Evolutionary conservation across 2,888 invertebrate species (phyloP), one percentile per base, ranked within the genome.

Genomic region (Chrysopilus asiliformis): DNA sequence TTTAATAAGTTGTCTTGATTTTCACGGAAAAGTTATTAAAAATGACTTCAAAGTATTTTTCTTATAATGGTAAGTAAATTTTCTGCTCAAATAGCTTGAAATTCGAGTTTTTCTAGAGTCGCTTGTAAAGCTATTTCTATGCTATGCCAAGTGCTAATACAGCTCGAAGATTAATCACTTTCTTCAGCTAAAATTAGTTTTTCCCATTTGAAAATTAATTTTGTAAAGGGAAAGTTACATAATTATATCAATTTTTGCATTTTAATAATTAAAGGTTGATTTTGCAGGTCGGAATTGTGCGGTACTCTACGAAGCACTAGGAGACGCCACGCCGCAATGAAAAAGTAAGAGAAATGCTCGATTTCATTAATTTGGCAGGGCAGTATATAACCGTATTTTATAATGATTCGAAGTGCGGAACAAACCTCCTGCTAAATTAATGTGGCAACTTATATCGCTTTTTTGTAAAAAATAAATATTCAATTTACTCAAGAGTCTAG

Each of bases 381-480:
- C 13, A 18, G 12, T 34, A 27, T 36, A 39, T 39, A 39, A 32
- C 34, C 32, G 22, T 9, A 9, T 28, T 16, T 17, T 17, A 7
- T 13, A 24, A 20, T 26, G 18, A 12, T 27, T 15, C n/a, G 20
- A 13, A 13, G 34, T 29, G 7, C 32, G 19, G 39, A 25, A 35
- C 35, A 35, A 39, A 35, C 35, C 7, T 20, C 17, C 35, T 39
- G 39, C 39, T n/a, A n/a, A 13, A 39, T 9, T 35, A 12, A 25
- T 28, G 32, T 25, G 15, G 12, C 39, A 35, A 31, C 15, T 13
- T 19, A 5, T 35, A 39, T 35, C 32, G 31, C 35, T 27, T 20
- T 27, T 32, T 12, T 24, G 30, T 27, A 30, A 31, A 18, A 12
- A n/a, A n/a, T n/a, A n/a, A n/a, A n/a, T n/a, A 25, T 25, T 9